These are phyloP conservation scores for Magallana angulata DNA, from an alignment of 1,140 invertebrate genomes.

Conservation along the genomic window DNA sequence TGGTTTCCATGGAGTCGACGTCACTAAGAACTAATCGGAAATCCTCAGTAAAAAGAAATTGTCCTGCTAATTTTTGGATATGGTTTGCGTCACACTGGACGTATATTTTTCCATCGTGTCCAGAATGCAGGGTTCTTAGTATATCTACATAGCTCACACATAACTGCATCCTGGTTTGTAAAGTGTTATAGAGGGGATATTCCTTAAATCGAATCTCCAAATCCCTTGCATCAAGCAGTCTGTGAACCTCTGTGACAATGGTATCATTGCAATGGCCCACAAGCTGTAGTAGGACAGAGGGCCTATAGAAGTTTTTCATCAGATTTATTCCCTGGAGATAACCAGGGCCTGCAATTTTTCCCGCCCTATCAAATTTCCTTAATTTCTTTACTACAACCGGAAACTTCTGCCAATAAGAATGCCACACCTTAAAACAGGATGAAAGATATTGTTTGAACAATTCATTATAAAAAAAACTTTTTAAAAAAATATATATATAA, in stretches of 20 bases:
- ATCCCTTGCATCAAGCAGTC: neutral
- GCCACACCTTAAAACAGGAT: neutral
- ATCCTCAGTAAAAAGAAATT: neutral
- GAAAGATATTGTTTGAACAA: too few species aligned
- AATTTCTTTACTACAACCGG: neutral
- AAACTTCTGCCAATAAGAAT: neutral
- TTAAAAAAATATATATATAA: too few species aligned
- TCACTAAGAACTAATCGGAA: slow-evolving; percentile 14
- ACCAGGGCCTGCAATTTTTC: neutral
- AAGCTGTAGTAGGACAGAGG: neutral
- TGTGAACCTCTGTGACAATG: neutral
- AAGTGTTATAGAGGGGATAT: neutral
- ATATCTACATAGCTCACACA: neutral
- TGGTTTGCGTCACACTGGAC: neutral
- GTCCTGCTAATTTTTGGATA: neutral
- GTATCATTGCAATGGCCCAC: neutral
- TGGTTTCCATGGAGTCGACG: neutral
- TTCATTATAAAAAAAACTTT: too few species aligned
- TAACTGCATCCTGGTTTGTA: neutral
- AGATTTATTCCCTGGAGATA: neutral
- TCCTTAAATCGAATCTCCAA: neutral
- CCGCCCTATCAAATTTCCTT: neutral
- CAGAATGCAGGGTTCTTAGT: neutral
- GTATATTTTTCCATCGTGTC: neutral
- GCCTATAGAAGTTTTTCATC: neutral